These are phyloP conservation scores for Gobio gobio DNA, from an alignment of 2,113 vertebrate species.

Conservation along the genomic window DNA sequence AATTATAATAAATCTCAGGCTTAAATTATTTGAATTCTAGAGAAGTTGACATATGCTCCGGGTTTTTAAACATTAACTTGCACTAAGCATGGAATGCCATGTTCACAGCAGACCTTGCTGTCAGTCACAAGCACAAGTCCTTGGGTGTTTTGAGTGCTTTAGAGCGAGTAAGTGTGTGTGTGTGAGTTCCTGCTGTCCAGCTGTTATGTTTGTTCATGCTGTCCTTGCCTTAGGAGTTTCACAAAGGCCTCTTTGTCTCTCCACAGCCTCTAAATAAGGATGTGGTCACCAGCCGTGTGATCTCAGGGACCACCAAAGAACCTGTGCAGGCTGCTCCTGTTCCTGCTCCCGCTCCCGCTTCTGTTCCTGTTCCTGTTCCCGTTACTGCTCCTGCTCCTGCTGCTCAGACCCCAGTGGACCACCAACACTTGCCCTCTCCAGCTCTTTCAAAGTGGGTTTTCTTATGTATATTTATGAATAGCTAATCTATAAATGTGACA, in stretches of 20 bases:
- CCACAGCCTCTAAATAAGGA: constrained; percentile 58
- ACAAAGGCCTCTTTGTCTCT: constrained; percentile 41
- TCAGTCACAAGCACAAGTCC: constrained; percentile 8
- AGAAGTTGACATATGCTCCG: background rate
- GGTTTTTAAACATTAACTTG: background rate
- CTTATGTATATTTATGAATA: background rate
- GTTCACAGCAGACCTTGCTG: constrained; percentile 28
- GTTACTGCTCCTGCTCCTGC: constrained; percentile 25
- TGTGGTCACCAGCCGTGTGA: constrained; percentile 44
- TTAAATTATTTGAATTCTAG: background rate
- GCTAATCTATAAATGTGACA: background rate
- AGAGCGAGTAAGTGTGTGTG: background rate
- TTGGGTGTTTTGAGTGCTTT: constrained; percentile 8
- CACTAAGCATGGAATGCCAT: background rate
- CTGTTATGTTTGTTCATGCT: constrained; percentile 33
- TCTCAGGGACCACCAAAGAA: constrained; percentile 56
- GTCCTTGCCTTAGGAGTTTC: constrained; percentile 19
- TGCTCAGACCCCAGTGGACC: constrained; percentile 48
- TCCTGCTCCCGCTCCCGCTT: background rate
- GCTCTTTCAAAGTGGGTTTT: constrained; percentile 31
- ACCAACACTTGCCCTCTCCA: constrained; percentile 47
- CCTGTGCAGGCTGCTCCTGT: constrained; percentile 27
- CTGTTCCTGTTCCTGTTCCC: too few relatives aligned
- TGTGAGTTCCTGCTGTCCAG: constrained; percentile 19
- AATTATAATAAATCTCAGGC: background rate